Conservation (phyloP, 2,888 invertebrate genomes). For the Aphidius colemani region DNA sequence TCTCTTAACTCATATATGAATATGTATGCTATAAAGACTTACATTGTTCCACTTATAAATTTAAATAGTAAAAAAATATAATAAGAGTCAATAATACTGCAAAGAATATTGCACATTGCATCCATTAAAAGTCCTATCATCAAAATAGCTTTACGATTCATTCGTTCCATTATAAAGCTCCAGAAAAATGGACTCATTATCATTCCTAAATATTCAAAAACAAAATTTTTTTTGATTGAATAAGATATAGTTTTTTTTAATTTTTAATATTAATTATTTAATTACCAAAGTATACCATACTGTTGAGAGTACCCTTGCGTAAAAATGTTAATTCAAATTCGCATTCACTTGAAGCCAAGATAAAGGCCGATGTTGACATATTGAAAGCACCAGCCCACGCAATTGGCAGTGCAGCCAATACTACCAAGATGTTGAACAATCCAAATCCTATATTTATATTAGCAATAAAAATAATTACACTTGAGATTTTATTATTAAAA, state of each 20-base stretch:
- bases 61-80: conserved; percentile 72
- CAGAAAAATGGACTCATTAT: conserved; percentile 75
- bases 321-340: conserved; percentile 70
- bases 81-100: conserved; percentile 71
- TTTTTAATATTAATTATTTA: conserved; percentile 4
- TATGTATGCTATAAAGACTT: conserved; percentile 55
- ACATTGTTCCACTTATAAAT: conserved; percentile 77
- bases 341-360: conserved; percentile 77
- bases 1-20: neutral
- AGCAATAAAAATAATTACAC: neutral
- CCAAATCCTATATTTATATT: conserved; percentile 63
- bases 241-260: neutral
- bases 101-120: conserved; percentile 68
- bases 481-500: neutral
- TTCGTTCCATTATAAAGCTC: conserved; percentile 76
- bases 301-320: conserved; percentile 74
- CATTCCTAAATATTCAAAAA: conserved; percentile 71
- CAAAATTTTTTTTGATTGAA: too few relatives aligned
- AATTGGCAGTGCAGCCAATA: conserved; percentile 67
- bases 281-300: conserved; percentile 73
- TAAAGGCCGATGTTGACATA: conserved; percentile 74
- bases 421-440: conserved; percentile 69
- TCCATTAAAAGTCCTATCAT: conserved; percentile 70
- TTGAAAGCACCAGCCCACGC: conserved; percentile 74
- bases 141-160: conserved; percentile 72